Percentiles rank a stretch among this genome's conserved stretches.
These are phyloP conservation scores for Semaprochilodus insignis DNA, from an alignment of 2,797 vertebrate species.

Conservation along the genomic window DNA sequence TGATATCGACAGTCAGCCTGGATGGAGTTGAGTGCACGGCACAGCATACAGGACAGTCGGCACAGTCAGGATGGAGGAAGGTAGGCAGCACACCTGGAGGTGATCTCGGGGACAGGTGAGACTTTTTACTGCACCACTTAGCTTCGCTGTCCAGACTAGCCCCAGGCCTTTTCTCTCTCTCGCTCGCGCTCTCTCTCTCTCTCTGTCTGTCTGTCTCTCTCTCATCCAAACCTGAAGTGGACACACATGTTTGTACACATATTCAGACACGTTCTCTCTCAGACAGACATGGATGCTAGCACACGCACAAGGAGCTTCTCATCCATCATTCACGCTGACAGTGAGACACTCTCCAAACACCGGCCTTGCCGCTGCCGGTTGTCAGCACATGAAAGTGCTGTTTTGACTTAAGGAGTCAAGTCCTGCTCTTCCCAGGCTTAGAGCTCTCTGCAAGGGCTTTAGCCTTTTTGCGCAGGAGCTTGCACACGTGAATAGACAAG, in stretches of 20 bases:
- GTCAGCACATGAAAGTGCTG: conserved; percentile 48
- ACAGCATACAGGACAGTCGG: conserved; percentile 4
- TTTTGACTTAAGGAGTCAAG: conserved; percentile 45
- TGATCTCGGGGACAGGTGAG: conserved; percentile 30
- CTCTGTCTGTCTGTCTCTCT: not conserved
- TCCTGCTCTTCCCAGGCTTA: conserved; percentile 37
- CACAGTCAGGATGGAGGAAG: conserved; percentile 21
- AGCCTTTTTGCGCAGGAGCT: conserved; percentile 65
- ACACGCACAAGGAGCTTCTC: conserved; percentile 40
- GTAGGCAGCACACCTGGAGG: conserved; percentile 32
- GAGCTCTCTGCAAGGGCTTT: conserved; percentile 52
- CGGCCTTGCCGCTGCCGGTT: conserved; percentile 18
- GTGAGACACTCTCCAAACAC: conserved; percentile 46
- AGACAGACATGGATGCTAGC: conserved; percentile 21
- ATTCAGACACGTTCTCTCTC: conserved; percentile 16
- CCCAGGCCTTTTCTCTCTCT: conserved; percentile 27
- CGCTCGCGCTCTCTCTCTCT: no score
- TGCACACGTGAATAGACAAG: conserved; percentile 69
- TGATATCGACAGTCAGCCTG: conserved; percentile 37
- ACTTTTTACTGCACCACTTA: conserved; percentile 33
- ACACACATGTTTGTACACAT: conserved; percentile 43
- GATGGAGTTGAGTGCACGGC: conserved; percentile 13
- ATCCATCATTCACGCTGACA: conserved; percentile 41
- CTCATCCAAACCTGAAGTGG: conserved; percentile 24
- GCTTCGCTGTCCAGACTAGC: conserved; percentile 37